Percentiles rank a stretch among this genome's conserved stretches.
These are phyloP conservation scores for Alethe castanea DNA, from an alignment of 2,113 vertebrate genomes.

Conservation along the genomic window DNA sequence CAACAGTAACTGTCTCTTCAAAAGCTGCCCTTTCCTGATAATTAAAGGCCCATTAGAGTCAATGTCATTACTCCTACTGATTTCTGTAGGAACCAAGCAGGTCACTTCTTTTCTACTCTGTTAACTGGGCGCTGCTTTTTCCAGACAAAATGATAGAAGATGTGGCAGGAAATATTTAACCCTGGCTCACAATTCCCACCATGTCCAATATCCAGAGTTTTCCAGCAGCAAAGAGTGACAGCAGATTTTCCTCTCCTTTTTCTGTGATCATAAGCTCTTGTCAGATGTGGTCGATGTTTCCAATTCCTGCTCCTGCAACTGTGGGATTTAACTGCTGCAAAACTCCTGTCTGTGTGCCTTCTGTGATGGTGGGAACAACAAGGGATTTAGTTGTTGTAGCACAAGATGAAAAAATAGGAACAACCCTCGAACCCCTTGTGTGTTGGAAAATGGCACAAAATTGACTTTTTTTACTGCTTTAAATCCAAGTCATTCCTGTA, in stretches of 20 bases:
- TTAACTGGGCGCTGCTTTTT: not conserved
- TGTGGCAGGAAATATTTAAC: not conserved
- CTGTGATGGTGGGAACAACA: not conserved
- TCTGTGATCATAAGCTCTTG: not conserved
- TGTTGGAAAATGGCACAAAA: not conserved
- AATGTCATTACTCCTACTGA: not conserved
- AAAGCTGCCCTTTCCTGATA: not conserved
- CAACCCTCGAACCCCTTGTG: not conserved
- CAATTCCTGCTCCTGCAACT: not conserved
- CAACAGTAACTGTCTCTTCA: slow-evolving; percentile 46
- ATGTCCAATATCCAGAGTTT: not conserved
- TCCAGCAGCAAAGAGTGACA: not conserved
- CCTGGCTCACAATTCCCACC: not conserved
- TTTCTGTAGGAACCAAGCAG: not conserved
- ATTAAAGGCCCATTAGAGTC: not conserved
- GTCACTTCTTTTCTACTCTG: not conserved
- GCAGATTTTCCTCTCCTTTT: not conserved
- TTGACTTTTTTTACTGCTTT: not conserved
- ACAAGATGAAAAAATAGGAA: not conserved
- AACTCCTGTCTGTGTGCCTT: not conserved
- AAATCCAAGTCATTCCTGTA: not conserved
- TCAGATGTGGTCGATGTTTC: not conserved
- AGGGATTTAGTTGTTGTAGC: not conserved
- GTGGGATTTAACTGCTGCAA: not conserved
- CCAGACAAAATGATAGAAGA: not conserved